phyloP scores from a whole-genome alignment of 2,797 vertebrate species.

The Menidia menidia region DNA sequence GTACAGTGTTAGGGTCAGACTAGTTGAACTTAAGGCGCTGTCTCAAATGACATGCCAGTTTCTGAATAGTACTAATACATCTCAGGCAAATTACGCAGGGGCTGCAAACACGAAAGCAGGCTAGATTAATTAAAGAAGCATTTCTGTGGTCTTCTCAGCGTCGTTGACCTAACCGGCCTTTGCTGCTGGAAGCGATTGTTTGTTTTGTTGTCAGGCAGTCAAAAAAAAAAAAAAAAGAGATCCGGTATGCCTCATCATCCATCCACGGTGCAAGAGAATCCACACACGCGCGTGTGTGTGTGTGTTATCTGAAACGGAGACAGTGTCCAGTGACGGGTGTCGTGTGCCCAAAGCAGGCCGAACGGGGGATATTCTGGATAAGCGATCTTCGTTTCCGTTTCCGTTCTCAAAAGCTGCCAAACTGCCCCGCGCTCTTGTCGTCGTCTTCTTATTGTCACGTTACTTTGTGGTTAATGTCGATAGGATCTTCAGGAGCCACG shows the following conservation, averaged over 20 bases:
- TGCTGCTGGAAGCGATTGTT: slow-evolving; percentile 6
- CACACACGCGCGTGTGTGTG: slow-evolving; percentile 1
- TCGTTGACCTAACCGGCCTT: neutral
- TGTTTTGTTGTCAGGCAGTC: no score
- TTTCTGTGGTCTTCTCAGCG: neutral
- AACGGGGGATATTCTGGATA: slow-evolving; percentile 30
- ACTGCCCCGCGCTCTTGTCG: slow-evolving; percentile 76
- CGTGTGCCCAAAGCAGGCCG: slow-evolving; percentile 27
- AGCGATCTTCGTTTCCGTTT: slow-evolving; percentile 71
- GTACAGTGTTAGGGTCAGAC: slow-evolving; percentile 44
- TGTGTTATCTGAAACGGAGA: slow-evolving; percentile 70
- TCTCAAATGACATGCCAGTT: slow-evolving; percentile 62
- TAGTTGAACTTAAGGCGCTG: slow-evolving; percentile 37
- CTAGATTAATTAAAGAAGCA: no score
- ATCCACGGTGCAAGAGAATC: slow-evolving; percentile 42
- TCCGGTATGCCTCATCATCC: slow-evolving; percentile 3
- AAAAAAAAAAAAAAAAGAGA: no score
- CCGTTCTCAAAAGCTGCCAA: slow-evolving; percentile 82
- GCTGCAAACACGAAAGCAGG: neutral
- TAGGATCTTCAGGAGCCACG: slow-evolving; percentile 22
- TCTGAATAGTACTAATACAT: slow-evolving; percentile 39
- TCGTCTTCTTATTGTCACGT: slow-evolving; percentile 58
- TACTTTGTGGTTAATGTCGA: slow-evolving; percentile 43
- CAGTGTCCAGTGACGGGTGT: slow-evolving; percentile 42
- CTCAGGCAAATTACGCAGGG: slow-evolving; percentile 45